These are phyloP conservation scores for Numenius arquata DNA, from an alignment of 2,113 vertebrate species.

Conservation along the genomic window DNA sequence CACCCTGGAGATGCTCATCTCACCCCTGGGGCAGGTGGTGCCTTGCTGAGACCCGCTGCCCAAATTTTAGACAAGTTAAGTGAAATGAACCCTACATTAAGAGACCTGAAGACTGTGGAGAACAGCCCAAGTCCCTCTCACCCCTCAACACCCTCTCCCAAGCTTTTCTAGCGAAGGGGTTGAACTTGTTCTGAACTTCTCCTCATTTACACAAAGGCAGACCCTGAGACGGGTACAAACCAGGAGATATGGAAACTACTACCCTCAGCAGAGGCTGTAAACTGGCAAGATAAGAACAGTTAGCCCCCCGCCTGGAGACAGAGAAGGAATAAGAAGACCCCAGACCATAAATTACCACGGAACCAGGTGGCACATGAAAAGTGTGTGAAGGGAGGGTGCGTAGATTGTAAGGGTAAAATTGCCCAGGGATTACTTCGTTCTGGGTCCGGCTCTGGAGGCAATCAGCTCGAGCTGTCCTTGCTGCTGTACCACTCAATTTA, in stretches of 20 bases:
- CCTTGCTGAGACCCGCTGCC: background rate
- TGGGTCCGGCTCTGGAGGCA: background rate
- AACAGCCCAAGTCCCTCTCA: background rate
- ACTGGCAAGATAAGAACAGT: background rate
- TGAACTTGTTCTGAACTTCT: background rate
- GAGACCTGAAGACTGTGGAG: background rate
- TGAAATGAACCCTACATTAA: background rate
- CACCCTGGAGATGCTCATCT: background rate
- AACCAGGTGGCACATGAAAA: background rate
- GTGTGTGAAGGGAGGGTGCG: background rate
- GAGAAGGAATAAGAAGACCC: background rate
- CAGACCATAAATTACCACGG: background rate
- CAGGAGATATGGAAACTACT: background rate
- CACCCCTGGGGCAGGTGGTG: background rate
- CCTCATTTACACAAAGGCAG: background rate
- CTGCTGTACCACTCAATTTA: background rate
- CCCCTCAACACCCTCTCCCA: fast-evolving
- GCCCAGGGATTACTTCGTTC: background rate
- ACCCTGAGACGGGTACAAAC: background rate
- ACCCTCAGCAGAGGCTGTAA: background rate
- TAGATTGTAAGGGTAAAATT: background rate
- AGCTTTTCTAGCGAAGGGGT: background rate
- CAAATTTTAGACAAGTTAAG: background rate
- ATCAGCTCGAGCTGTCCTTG: background rate
- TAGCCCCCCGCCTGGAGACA: background rate